A percentile compares a stretch with the other conserved stretches of the same genome.
These are phyloP conservation scores for Gallinago stenura DNA, from an alignment of 2,797 vertebrate species.

Conservation along the genomic window DNA sequence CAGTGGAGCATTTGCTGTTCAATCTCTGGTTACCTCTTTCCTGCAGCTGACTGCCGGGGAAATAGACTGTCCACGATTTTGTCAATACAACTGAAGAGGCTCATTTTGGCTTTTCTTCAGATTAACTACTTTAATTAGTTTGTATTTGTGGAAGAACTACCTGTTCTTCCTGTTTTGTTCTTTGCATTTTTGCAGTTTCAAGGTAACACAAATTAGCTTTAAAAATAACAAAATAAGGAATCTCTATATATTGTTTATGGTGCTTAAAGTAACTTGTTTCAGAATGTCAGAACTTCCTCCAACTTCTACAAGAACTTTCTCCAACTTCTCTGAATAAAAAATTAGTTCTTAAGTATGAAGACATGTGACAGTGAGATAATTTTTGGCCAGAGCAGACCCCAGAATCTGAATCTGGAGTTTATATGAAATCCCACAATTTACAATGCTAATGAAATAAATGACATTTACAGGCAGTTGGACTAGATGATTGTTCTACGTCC, in stretches of 20 bases:
- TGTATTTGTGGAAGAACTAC: background rate
- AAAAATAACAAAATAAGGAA: background rate
- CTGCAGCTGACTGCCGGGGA: background rate
- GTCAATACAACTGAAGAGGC: background rate
- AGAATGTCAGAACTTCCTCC: background rate
- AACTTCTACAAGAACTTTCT: background rate
- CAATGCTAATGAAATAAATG: background rate
- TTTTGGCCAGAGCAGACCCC: background rate
- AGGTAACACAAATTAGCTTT: background rate
- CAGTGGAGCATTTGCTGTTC: background rate
- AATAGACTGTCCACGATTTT: background rate
- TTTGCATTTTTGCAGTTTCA: background rate
- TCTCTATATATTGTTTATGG: background rate
- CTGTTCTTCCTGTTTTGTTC: background rate
- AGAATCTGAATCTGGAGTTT: background rate
- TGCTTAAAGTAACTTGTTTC: background rate
- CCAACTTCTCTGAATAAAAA: background rate
- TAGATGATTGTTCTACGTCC: background rate
- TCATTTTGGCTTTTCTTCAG: background rate
- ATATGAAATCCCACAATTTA: background rate
- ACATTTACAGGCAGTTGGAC: background rate
- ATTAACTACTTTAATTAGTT: slow-evolving; percentile 1
- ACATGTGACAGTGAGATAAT: background rate
- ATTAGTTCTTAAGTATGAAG: background rate
- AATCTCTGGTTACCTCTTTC: background rate